These are phyloP conservation scores for Phthorimaea operculella DNA, from an alignment of 1,140 invertebrate genomes.

Conservation along the genomic window DNA sequence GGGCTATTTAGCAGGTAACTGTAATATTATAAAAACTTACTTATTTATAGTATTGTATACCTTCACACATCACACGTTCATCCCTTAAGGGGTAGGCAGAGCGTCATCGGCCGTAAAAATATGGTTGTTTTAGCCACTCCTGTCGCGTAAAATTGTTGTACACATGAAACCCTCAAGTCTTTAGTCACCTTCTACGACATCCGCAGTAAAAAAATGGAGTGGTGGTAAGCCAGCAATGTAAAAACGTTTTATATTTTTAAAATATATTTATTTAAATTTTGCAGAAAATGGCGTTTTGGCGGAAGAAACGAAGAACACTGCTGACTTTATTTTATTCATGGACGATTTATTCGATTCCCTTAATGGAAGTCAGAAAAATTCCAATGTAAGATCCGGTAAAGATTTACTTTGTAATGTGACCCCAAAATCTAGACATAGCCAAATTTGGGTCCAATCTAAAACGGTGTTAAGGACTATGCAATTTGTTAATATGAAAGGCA, in stretches of 20 bases:
- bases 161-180: too few relatives aligned
- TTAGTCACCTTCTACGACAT: too few relatives aligned
- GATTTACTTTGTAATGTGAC: not conserved
- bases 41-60: not conserved
- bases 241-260: too few relatives aligned
- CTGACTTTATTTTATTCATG: not conserved
- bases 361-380: not conserved
- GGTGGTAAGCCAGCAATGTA: too few relatives aligned
- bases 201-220: too few relatives aligned
- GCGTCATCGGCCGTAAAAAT: too few relatives aligned
- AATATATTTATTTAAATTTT: not conserved
- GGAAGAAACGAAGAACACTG: not conserved
- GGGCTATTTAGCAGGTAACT: slow-evolving; percentile 13
- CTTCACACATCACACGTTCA: too few relatives aligned
- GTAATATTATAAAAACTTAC: not conserved
- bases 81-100: too few relatives aligned
- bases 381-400: not conserved
- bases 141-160: too few relatives aligned
- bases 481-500: not conserved
- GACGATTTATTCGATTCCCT: not conserved
- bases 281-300: not conserved
- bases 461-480: not conserved
- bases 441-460: not conserved
- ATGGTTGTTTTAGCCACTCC: too few relatives aligned
- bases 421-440: not conserved